Evolutionary conservation across 1,140 invertebrate species (phyloP), one percentile per base, ranked within the genome.

Genomic region (Galleria mellonella): DNA sequence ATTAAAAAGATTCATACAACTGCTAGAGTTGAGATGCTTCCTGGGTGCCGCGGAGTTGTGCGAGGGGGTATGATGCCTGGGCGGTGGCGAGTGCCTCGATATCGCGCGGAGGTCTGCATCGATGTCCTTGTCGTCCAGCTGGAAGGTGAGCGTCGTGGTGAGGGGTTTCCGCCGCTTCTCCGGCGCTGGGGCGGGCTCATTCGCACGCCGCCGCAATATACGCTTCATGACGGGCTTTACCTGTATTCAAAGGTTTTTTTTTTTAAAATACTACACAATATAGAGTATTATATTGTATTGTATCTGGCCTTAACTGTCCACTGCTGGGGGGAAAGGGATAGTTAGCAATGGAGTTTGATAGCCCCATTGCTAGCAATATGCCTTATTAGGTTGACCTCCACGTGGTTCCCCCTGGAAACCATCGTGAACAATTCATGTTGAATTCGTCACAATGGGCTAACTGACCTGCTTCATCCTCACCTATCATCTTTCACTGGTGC

Each of bases 91-190:
- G 44, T 55, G 61, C 12, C 94, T 89, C 51, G 91, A 91, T 37
- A 98, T 94, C 9, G 92, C 89, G 72, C 95, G 93, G 17, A 98
- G 79, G 85, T 99, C 97, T 14, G 91, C 91, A 44, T 96, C 93
- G 37, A 98, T 93, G 54, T 97, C 95, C 61, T 92, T 92, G 50
- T 98, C 96, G 62, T 97, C 96, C 40, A 98, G 83, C 10, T 93
- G 82, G 74, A 94, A 95, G 52, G 94, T 95, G 0, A 98, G 87
- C 52, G 96, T 94, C 28, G 94, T 93, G 14, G 92, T 89, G 0
- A 95, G 92, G 28, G 94, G 92, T 72, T 93, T 97, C 73, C 92
- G 91, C 33, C 92, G 87, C 77, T 95, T 95, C 66, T 95, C 94
- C 5, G 93, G 94, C 32, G 92, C 90, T 46, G 96, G 96, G 9